phyloP scores from a whole-genome alignment of 2,113 vertebrate genomes.

The Acrocephalus kingi region DNA sequence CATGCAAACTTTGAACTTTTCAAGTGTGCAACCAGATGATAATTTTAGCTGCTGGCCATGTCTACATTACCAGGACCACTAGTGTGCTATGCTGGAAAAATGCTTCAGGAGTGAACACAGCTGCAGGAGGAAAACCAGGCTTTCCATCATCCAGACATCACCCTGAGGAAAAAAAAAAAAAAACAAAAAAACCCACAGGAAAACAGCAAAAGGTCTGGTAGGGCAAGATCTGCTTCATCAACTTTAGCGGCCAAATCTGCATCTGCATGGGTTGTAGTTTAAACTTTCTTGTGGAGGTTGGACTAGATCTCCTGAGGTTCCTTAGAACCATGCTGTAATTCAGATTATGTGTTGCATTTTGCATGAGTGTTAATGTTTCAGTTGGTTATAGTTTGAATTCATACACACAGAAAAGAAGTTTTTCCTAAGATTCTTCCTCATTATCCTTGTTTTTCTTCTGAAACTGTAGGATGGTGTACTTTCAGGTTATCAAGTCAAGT shows the following conservation, averaged over 20 bases:
- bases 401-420: accelerated
- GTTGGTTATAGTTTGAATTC: background rate
- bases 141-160: background rate
- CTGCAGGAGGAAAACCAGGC: background rate
- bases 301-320: background rate
- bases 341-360: background rate
- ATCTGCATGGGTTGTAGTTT: background rate
- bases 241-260: background rate
- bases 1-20: background rate
- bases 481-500: background rate
- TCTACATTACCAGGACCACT: background rate
- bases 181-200: background rate
- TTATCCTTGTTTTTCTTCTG: background rate
- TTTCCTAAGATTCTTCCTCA: background rate
- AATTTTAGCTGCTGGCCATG: background rate
- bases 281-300: background rate
- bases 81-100: background rate
- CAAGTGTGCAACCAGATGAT: background rate
- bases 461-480: background rate
- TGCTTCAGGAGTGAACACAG: background rate
- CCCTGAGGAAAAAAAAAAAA: background rate
- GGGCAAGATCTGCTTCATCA: background rate
- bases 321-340: background rate
- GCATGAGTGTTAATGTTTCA: background rate
- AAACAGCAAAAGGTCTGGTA: background rate